phyloP scores from a whole-genome alignment of 2,888 invertebrate genomes.

The Eupeodes luniger region DNA sequence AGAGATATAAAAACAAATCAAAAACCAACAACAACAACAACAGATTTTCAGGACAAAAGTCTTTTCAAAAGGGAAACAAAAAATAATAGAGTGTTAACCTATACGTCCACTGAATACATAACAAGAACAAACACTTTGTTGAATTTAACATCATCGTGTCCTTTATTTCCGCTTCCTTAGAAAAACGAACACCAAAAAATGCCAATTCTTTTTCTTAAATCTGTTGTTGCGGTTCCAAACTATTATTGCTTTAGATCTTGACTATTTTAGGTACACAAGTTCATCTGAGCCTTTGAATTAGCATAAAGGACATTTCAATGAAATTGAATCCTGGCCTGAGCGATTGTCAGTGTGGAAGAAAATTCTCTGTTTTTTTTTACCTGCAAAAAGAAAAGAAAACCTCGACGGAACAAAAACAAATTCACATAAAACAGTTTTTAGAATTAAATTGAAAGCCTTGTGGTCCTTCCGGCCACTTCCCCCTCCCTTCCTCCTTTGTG shows the following conservation, averaged over 20 bases:
- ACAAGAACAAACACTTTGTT: constrained; percentile 56
- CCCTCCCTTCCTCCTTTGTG: constrained; percentile 33
- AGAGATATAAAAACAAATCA: constrained; percentile 43
- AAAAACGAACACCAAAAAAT: constrained; percentile 8
- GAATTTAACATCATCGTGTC: constrained; percentile 45
- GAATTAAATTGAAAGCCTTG: constrained; percentile 37
- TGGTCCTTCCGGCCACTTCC: constrained; percentile 63
- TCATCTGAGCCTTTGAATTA: constrained; percentile 50
- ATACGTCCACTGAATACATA: constrained; percentile 63
- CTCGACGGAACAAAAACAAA: constrained; percentile 23
- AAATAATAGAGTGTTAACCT: constrained; percentile 33
- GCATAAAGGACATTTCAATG: constrained; percentile 67
- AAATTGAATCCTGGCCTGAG: constrained; percentile 54
- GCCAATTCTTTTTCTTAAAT: constrained; percentile 1
- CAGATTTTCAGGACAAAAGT: no score
- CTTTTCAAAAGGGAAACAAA: constrained; percentile 20
- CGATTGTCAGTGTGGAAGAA: constrained; percentile 38
- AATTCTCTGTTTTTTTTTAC: not conserved
- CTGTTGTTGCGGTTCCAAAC: constrained; percentile 46
- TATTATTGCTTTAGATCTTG: constrained; percentile 36
- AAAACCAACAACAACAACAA: constrained; percentile 49
- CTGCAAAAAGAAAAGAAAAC: not conserved
- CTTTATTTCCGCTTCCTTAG: constrained; percentile 30
- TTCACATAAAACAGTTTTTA: constrained; percentile 23
- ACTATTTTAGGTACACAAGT: constrained; percentile 17